These are phyloP conservation scores for Nomada hirtipes DNA, from an alignment of 2,888 invertebrate genomes.

Conservation along the genomic window DNA sequence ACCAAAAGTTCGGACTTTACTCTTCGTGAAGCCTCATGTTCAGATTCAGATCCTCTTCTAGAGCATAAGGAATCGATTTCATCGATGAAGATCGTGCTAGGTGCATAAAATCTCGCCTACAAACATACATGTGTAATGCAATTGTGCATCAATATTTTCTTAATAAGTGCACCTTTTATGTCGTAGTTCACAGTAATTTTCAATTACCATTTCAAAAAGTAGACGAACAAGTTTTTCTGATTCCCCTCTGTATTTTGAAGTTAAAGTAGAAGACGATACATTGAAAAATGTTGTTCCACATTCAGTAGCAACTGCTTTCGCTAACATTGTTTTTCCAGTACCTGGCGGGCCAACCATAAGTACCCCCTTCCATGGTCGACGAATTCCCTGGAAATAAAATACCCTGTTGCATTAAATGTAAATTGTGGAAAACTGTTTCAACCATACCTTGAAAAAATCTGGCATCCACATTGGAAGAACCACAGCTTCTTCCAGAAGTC, in stretches of 20 bases:
- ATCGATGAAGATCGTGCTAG: conserved; percentile 99
- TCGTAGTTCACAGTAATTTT: not conserved
- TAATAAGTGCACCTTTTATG: not conserved
- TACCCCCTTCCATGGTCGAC: conserved; percentile 98
- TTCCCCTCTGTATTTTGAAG: conserved; percentile 99
- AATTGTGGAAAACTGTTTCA: not conserved
- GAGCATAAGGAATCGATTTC: conserved; percentile 99
- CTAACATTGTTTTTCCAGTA: conserved; percentile 98
- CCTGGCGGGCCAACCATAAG: conserved; percentile 97
- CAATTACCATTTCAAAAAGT: conserved; percentile 96
- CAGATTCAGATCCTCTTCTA: conserved; percentile 96
- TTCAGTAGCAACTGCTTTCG: conserved; percentile 99
- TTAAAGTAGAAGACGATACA: conserved; percentile 97
- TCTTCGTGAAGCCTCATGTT: conserved; percentile 98
- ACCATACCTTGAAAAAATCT: conserved; percentile 95
- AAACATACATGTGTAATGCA: conserved; percentile 67
- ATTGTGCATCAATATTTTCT: conserved; percentile 11
- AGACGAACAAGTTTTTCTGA: conserved; percentile 98
- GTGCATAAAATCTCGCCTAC: conserved; percentile 98
- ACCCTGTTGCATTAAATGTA: not conserved
- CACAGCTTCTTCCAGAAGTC: conserved; percentile 97
- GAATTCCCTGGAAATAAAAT: conserved; percentile 89
- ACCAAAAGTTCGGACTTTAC: conserved; percentile 99
- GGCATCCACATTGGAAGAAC: conserved; percentile 99
- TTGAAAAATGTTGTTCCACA: conserved; percentile 99